Evolutionary conservation across 2,797 vertebrate species (phyloP), one percentile per base, ranked within the genome.

Genomic region (Triplophysa yarkandensis): DNA sequence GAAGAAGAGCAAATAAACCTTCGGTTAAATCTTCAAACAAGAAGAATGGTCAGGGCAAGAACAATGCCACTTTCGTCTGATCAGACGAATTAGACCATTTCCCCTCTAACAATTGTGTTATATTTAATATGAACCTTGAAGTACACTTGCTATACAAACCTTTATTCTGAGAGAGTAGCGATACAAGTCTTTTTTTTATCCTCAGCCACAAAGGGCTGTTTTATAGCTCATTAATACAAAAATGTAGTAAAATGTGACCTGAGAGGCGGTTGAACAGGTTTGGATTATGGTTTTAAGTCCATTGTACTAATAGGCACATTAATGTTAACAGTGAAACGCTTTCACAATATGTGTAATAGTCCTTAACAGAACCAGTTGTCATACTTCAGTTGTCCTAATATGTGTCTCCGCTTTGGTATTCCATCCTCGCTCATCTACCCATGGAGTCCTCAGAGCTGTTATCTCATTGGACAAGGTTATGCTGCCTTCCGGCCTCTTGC

Each of bases 61-160:
- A 93, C 82, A 95, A 94, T 76, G 95, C 96, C 9, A 98, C 96
- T 4, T 99, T 98, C 74, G 96, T 99, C 69, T 99, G 89, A 95
- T 19, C 2, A 19, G 25, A 25, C n/a, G 13, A 23, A 25, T 32
- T 52, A 4, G 21, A 10, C 6, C 9, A 4, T 9, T 27, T 27
- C 2, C 21, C 19, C 8, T 50, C 7, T 19, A 50, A 25, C 30
- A 32, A 36, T 10, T 36, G 9, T 36, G 9, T 36, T 8, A 36
- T 54, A 13, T 54, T 54, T 2, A 25, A 54, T 60, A 11, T 6
- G 28, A 17, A 62, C 28, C 30, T 36, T 62, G 41, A 14, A 46
- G 27, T 60, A 19, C 10, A 68, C 39, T 55, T 52, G 52, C 46
- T 4, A 32, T 4, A 32, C 7, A 32, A 32, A 32, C 32, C 32